Base-by-base conservation (phyloP, 1,140 invertebrate species). In the Spodoptera litura region DNA sequence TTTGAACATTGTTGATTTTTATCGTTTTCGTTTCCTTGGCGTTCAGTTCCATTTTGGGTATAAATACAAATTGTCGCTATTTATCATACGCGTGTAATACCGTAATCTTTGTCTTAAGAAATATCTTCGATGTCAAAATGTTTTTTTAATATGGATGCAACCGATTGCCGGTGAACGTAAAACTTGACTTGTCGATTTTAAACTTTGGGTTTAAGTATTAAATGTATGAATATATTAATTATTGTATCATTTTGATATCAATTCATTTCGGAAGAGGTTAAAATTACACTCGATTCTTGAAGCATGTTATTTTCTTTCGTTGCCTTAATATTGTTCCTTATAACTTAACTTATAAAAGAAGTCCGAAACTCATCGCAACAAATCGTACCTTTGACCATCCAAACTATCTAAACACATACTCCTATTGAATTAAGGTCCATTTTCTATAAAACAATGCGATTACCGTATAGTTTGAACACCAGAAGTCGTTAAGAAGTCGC, bases 1-100 rank as follows among this genome's bases (percentile, higher is more conserved):
- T 75, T 75, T 75, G 59, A 35, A 75, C 78, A 81, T 85, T 81
- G 80, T 80, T 83, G 81, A 82, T 83, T 80, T 66, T 82, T 81
- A 82, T 81, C 80, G 31, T 56, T 53, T 27, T 68, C 35, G 44
- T 77, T 76, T 68, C 27, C 52, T 58, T 52, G 31, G 31, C 58
- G 53, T 52, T 38, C 31, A 44, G 59, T 44, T 38, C 73, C 58
- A 49, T 62, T 53, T 75, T 15, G 49, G 51, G 59, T 62, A 75
- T 75, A 75, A 75, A 75, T 75, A 75, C 73, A 64, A 75, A 75
- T 75, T 75, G 51, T 75, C 53, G 59, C 49, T 38, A 75, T 75
- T 64, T 75, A 75, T 75, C 75, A 77, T 56, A 44, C n/a, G 61
- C 62, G 51, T 49, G 61, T 68, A 68, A 68, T 68, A 77, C 64